Conservation (phyloP, 2,888 invertebrate genomes). For the Lepidocyrtinus sp. region DNA sequence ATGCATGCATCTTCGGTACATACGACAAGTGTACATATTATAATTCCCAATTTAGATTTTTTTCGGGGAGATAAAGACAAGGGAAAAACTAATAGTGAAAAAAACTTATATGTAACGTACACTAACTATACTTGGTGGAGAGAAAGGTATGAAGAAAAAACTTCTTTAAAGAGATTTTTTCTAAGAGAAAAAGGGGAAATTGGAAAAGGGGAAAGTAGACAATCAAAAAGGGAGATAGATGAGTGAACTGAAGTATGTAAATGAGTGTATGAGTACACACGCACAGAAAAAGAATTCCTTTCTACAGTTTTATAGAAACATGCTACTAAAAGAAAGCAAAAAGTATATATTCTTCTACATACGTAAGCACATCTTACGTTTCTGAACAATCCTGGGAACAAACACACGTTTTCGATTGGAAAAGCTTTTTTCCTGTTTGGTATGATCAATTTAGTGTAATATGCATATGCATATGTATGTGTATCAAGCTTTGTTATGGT, state of each 20-base stretch:
- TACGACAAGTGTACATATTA: too few relatives aligned
- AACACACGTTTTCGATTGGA: conserved; percentile 34
- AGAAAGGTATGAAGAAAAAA: conserved; percentile 50
- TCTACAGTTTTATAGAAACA: conserved; percentile 24
- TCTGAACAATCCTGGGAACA: conserved; percentile 52
- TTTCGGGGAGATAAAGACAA: too few relatives aligned
- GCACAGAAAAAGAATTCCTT: conserved; percentile 11
- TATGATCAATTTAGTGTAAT: conserved; percentile 35
- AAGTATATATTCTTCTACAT: too few relatives aligned
- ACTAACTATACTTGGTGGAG: conserved; percentile 1
- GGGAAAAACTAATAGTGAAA: neutral
- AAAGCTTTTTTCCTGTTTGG: too few relatives aligned
- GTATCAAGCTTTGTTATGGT: conserved; percentile 6
- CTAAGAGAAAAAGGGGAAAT: conserved; percentile 15
- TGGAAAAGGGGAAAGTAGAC: conserved; percentile 46
- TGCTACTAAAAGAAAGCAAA: too few relatives aligned
- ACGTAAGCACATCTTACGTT: conserved; percentile 12
- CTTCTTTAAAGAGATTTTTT: conserved; percentile 27
- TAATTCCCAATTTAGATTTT: too few relatives aligned
- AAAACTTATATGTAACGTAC: neutral
- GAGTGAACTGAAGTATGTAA: conserved; percentile 49
- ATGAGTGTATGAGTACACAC: too few relatives aligned
- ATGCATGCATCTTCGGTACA: too few relatives aligned
- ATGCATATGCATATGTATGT: conserved; percentile 48
- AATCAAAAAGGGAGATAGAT: conserved; percentile 43